Conservation (phyloP, 2,797 vertebrate species). For the Trachurus trachurus region DNA sequence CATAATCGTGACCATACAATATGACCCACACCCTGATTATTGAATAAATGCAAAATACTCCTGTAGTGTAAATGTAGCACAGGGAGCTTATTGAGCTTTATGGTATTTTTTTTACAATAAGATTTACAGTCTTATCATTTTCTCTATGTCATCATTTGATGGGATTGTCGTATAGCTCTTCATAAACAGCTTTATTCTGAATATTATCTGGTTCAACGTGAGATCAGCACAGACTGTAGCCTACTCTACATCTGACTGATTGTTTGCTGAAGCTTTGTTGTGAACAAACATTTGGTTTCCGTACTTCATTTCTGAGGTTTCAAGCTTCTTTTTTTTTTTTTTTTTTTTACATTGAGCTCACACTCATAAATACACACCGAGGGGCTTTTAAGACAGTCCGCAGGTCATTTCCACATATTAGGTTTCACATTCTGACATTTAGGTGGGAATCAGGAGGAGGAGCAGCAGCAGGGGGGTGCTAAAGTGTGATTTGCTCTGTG, state of each 20-base stretch:
- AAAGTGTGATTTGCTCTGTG: background rate
- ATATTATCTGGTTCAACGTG: slow-evolving; percentile 30
- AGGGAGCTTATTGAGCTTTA: background rate
- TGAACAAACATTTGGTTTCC: slow-evolving; percentile 35
- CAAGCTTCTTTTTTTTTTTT: slow-evolving; percentile 8
- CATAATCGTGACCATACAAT: background rate
- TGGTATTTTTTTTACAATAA: background rate
- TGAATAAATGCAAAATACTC: background rate
- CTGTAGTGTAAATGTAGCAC: background rate
- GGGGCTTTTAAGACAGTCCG: slow-evolving; percentile 10
- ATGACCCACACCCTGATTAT: background rate
- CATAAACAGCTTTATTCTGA: slow-evolving; percentile 11
- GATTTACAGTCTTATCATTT: background rate
- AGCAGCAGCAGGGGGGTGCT: background rate
- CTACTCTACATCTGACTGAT: slow-evolving; percentile 20
- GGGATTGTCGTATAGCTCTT: slow-evolving; percentile 11
- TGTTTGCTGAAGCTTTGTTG: slow-evolving; percentile 31
- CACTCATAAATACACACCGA: slow-evolving; percentile 20
- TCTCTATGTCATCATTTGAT: background rate
- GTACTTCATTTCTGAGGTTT: slow-evolving; percentile 4
- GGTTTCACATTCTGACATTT: slow-evolving; percentile 48
- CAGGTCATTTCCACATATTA: slow-evolving; percentile 41
- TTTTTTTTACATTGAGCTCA: background rate
- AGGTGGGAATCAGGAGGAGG: background rate
- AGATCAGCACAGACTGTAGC: slow-evolving; percentile 3